phyloP scores from a whole-genome alignment of 2,797 vertebrate species.

The Smutsia gigantea region DNA sequence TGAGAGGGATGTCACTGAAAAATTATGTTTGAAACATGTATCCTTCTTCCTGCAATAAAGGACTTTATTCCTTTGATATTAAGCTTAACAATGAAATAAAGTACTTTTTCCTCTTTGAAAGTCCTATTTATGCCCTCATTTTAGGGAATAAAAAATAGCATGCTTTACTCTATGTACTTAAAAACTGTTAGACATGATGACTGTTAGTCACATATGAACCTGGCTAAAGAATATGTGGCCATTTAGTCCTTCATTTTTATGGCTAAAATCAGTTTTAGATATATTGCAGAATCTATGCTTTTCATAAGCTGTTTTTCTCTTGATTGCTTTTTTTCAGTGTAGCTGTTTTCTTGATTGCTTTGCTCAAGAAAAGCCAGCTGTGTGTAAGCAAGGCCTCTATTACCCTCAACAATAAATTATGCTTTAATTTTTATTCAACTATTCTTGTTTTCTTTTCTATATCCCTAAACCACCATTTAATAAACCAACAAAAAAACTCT shows the following conservation, averaged over 20 bases:
- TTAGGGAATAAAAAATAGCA: neutral
- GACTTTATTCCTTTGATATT: neutral
- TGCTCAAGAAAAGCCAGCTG: constrained; percentile 41
- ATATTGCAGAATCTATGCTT: constrained; percentile 21
- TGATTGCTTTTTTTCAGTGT: neutral
- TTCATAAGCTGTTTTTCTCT: neutral
- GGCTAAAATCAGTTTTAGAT: neutral
- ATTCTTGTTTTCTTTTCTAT: constrained; percentile 15
- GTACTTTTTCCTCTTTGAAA: neutral
- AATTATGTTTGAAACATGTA: neutral
- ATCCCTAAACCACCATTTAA: constrained; percentile 18
- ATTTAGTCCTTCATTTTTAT: constrained; percentile 26
- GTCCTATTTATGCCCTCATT: neutral
- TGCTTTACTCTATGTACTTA: neutral
- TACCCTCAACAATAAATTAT: constrained; percentile 20
- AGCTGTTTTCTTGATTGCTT: constrained; percentile 51
- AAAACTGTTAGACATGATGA: neutral
- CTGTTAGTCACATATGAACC: neutral
- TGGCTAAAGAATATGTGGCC: neutral
- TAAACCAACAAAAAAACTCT: neutral
- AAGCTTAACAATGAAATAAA: constrained; percentile 42
- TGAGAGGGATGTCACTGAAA: neutral
- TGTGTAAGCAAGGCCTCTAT: constrained; percentile 13
- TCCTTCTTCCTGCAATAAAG: constrained; percentile 29
- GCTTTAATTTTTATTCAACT: constrained; percentile 39